These are phyloP conservation scores for Gymnocephalus cernua DNA, from an alignment of 2,113 vertebrate genomes.

Conservation along the genomic window DNA sequence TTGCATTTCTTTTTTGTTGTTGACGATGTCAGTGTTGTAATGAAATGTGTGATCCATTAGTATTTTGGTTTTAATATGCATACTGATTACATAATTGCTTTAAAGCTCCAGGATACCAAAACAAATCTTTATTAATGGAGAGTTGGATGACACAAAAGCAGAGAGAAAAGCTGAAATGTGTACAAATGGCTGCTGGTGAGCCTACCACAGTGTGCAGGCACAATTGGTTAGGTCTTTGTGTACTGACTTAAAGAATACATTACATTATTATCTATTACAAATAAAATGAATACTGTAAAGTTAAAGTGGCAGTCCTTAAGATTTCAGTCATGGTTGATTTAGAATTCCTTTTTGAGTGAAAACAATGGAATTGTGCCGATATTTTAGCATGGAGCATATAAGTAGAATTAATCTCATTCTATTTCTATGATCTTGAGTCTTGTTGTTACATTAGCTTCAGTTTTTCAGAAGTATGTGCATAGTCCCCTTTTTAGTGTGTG, in stretches of 20 bases:
- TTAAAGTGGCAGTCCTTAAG: too few species aligned
- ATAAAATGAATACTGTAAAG: too few species aligned
- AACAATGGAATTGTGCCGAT: too few species aligned
- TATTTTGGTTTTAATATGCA: slow-evolving; percentile 30
- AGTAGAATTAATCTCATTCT: too few species aligned
- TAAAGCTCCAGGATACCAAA: slow-evolving; percentile 32
- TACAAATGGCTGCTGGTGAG: not conserved
- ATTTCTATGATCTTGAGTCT: too few species aligned
- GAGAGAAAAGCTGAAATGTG: not conserved
- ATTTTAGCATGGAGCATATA: too few species aligned
- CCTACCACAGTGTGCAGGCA: not conserved
- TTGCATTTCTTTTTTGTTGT: slow-evolving; percentile 3
- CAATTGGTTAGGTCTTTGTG: not conserved
- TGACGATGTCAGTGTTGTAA: not conserved
- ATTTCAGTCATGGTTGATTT: too few species aligned
- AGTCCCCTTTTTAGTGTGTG: too few species aligned
- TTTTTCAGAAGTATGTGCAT: too few species aligned
- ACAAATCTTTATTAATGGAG: slow-evolving; percentile 20
- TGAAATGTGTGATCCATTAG: not conserved
- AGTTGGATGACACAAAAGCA: not conserved
- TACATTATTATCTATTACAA: not conserved
- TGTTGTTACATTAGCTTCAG: too few species aligned
- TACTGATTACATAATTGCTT: slow-evolving; percentile 26
- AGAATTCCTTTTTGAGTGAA: too few species aligned
- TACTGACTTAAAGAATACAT: not conserved